Evolutionary conservation across 92 coral and sea anemone species (phyloP), one percentile per base, ranked within the genome.

Genomic region (Actinostola sp.): DNA sequence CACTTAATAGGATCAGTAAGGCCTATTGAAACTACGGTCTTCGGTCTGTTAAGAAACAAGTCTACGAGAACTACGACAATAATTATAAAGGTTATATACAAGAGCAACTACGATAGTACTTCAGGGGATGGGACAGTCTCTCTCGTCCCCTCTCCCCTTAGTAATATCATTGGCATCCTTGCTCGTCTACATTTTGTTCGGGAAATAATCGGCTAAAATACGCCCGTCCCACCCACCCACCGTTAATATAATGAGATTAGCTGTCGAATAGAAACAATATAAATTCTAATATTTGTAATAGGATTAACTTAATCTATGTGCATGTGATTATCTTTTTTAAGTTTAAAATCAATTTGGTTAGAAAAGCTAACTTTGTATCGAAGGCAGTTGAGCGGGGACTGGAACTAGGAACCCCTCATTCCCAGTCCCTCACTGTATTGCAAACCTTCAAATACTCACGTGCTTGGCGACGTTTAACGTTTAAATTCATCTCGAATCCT

Each of bases 261-360:
- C 51, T 68, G 49, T 68, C 57, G 74, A 50, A 68, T 68, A 68
- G 74, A 68, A 68, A 68, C 62, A 31, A 23, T 31, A 68, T 62
- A 62, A 17, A 50, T 68, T n/a, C n/a, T 50, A 24, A 12, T 24
- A 51, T 68, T 21, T 51, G 36, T 32, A 44, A 68, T 20, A 51
- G 74, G 74, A 68, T 68, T 68, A 68, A 68, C 74, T 68, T 68
- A 68, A 68, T 68, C 74, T 68, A 52, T n/a, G 73, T 21, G 61
- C 36, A 64, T 13, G 70, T 26, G 53, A 64, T 43, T 64, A 64
- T 64, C 70, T 64, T 39, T 39, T 64, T 15, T 23, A 21, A 64
- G 48, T 51, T 68, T 39, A 68, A 66, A 45, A 50, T 51, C 35
- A 68, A 50, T 50, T 68, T 36, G 54, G 42, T 68, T 33, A 52